phyloP scores from a whole-genome alignment of 2,797 vertebrate genomes.

The Pseudotriccus pelzelni region DNA sequence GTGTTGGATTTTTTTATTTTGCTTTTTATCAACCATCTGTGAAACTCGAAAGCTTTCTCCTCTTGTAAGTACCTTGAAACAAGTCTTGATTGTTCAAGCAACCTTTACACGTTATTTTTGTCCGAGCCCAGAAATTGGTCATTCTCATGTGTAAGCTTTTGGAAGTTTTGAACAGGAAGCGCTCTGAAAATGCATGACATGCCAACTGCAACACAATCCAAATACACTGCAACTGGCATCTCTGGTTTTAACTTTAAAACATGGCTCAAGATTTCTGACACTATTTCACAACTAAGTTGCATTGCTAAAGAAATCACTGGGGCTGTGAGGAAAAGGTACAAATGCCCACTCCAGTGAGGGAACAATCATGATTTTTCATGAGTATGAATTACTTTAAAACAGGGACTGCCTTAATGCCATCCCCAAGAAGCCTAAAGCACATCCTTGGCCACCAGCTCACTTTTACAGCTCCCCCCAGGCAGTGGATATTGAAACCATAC shows the following conservation, averaged over 20 bases:
- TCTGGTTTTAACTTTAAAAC: background rate
- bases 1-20: background rate
- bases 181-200: background rate
- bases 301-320: background rate
- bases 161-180: background rate
- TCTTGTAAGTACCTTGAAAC: background rate
- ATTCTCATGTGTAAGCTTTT: background rate
- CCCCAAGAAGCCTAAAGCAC: background rate
- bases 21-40: rapidly evolving
- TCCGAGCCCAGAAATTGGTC: background rate
- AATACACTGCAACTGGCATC: background rate
- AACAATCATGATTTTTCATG: background rate
- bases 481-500: background rate
- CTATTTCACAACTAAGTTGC: background rate
- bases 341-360: background rate
- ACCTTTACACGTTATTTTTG: background rate
- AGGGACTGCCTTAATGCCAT: background rate
- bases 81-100: background rate
- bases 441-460: background rate
- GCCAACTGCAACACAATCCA: background rate
- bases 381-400: background rate
- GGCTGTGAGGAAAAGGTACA: background rate
- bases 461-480: background rate
- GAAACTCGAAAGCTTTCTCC: background rate
- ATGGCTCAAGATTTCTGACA: background rate